Evolutionary conservation across 2,113 vertebrate species (phyloP).

Genomic region (Grus americana): DNA sequence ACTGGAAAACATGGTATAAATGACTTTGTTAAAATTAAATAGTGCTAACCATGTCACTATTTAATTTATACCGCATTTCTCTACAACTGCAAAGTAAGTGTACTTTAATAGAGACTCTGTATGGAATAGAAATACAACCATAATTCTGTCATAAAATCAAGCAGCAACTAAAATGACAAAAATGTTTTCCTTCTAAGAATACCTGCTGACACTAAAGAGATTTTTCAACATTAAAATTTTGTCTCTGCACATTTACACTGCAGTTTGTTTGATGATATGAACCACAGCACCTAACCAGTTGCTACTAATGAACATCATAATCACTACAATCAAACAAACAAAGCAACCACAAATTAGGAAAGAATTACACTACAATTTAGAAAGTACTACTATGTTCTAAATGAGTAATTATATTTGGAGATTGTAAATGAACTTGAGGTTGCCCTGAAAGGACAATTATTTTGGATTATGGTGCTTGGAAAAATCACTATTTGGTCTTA

Average conservation of each 20-base stretch:
- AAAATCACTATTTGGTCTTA: background rate
- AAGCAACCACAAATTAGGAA: slow-evolving; percentile 65
- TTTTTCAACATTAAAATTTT: slow-evolving; percentile 42
- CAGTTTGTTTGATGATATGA: slow-evolving; percentile 55
- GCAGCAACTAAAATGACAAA: slow-evolving; percentile 32
- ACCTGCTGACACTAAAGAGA: slow-evolving; percentile 17
- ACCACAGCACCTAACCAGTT: slow-evolving; percentile 54
- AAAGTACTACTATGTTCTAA: slow-evolving; percentile 46
- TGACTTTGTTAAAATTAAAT: background rate
- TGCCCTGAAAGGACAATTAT: background rate
- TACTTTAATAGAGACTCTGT: background rate
- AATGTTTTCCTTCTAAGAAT: slow-evolving; percentile 1
- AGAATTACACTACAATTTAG: slow-evolving; percentile 58
- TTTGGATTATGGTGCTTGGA: background rate
- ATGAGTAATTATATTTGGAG: slow-evolving; percentile 56
- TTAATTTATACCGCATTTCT: background rate
- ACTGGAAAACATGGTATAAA: background rate
- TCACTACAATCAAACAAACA: slow-evolving; percentile 73
- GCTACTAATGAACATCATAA: slow-evolving; percentile 67
- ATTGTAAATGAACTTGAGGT: slow-evolving; percentile 36
- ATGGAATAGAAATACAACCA: slow-evolving; percentile 13
- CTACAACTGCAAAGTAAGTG: background rate
- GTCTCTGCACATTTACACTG: background rate
- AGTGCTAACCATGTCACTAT: background rate
- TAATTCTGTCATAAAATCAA: slow-evolving; percentile 38